Percentiles rank a stretch among this genome's conserved stretches.
phyloP scores from a whole-genome alignment of 2,888 invertebrate species.

The Coelogynopora nodosa region DNA sequence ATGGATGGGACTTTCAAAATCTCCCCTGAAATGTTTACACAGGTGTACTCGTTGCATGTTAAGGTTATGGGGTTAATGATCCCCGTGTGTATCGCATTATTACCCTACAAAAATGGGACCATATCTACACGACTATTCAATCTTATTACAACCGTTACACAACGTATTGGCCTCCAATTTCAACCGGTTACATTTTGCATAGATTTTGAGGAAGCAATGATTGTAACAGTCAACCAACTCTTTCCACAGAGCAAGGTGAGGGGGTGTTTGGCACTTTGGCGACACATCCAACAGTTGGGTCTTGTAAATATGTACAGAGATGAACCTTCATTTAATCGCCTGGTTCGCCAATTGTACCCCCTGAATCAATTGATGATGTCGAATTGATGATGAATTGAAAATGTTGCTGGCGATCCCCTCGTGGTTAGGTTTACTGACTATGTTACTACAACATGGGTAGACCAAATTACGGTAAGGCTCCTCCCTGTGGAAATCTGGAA shows the following conservation, averaged over 20 bases:
- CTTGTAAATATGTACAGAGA: slow-evolving; percentile 9
- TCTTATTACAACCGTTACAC: background rate
- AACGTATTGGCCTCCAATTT: background rate
- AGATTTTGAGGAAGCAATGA: slow-evolving; percentile 11
- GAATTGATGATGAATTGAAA: background rate
- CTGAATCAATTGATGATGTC: slow-evolving; percentile 26
- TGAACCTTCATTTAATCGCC: slow-evolving; percentile 13
- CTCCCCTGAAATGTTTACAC: background rate
- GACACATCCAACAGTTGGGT: slow-evolving; percentile 20
- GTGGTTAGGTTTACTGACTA: slow-evolving; percentile 11
- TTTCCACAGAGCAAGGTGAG: slow-evolving; percentile 10
- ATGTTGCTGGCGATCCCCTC: background rate
- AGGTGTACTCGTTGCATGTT: background rate
- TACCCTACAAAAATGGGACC: background rate
- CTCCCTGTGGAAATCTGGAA: slow-evolving; percentile 31
- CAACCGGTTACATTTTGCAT: slow-evolving; percentile 16
- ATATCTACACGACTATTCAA: background rate
- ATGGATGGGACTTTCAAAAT: slow-evolving; percentile 6
- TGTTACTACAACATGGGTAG: slow-evolving; percentile 10
- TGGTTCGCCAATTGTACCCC: slow-evolving; percentile 29
- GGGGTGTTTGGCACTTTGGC: background rate
- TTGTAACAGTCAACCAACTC: slow-evolving; percentile 23
- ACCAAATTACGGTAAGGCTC: background rate
- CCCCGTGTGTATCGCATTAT: slow-evolving; percentile 4
- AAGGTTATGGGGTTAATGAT: slow-evolving; percentile 27